A percentile compares a stretch with the other conserved stretches of the same genome.
phyloP scores from a whole-genome alignment of 1,140 invertebrate genomes.

The Rhagoletis pomonella region DNA sequence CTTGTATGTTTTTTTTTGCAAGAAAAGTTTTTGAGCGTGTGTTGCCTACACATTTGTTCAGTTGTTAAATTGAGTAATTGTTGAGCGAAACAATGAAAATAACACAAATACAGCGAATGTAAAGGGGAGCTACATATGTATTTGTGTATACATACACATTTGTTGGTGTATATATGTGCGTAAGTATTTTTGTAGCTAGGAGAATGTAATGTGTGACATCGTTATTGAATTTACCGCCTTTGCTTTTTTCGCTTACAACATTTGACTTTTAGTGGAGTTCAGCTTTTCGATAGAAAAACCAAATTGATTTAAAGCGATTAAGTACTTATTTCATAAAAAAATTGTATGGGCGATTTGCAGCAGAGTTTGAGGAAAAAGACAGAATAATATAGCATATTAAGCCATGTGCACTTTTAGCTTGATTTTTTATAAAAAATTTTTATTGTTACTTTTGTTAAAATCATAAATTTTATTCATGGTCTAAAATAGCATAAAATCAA shows the following conservation, averaged over 20 bases:
- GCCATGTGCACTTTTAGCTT: too few relatives aligned
- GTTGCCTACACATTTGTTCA: neutral
- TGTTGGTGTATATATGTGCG: neutral
- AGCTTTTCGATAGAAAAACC: neutral
- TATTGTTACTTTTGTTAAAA: too few relatives aligned
- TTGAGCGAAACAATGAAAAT: neutral
- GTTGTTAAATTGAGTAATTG: neutral
- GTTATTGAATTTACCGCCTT: neutral
- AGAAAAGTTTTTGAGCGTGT: neutral
- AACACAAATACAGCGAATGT: neutral
- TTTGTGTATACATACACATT: neutral
- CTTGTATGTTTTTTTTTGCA: neutral
- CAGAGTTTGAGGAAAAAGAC: too few relatives aligned
- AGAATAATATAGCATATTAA: too few relatives aligned
- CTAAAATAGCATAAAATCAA: too few relatives aligned
- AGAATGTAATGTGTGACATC: neutral
- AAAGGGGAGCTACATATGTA: neutral
- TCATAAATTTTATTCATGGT: too few relatives aligned
- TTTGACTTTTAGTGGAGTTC: neutral
- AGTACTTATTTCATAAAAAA: neutral
- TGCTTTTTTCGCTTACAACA: neutral
- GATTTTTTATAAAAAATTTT: too few relatives aligned
- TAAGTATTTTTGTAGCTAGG: neutral
- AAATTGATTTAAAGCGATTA: slow-evolving; percentile 21
- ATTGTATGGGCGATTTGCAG: too few relatives aligned